Percentiles rank a stretch among this genome's conserved stretches.
phyloP scores from a whole-genome alignment of 2,113 vertebrate species.

The Semnornis frantzii region DNA sequence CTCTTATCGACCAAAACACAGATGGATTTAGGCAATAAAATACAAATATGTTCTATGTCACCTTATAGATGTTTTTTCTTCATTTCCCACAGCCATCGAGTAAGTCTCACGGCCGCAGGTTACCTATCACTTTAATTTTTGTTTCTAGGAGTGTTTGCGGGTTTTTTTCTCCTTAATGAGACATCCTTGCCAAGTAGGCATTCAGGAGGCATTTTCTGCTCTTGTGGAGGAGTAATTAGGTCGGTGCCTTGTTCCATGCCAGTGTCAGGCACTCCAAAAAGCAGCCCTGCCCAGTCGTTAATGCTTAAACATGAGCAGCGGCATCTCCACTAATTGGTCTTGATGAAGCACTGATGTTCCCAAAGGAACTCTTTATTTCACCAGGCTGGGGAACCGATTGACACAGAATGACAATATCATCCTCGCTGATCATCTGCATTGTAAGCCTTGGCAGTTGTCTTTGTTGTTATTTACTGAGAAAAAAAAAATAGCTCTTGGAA shows the following conservation, averaged over 20 bases:
- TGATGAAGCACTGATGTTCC: slow-evolving; percentile 78
- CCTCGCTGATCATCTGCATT: slow-evolving; percentile 65
- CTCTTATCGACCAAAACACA: slow-evolving; percentile 17
- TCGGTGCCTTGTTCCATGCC: slow-evolving; percentile 80
- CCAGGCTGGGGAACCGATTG: slow-evolving; percentile 66
- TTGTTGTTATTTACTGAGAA: slow-evolving; percentile 64
- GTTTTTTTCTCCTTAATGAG: slow-evolving; percentile 79
- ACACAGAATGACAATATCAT: slow-evolving; percentile 71
- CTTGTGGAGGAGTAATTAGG: slow-evolving; percentile 83
- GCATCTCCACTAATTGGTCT: slow-evolving; percentile 83
- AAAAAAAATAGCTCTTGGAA: slow-evolving; percentile 67
- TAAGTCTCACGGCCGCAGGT: slow-evolving; percentile 75
- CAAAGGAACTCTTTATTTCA: slow-evolving; percentile 79
- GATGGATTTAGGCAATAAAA: slow-evolving; percentile 8
- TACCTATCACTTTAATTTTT: slow-evolving; percentile 80
- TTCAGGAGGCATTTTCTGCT: slow-evolving; percentile 81
- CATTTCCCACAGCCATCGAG: slow-evolving; percentile 75
- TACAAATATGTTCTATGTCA: slow-evolving; percentile 33
- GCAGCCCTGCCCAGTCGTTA: slow-evolving; percentile 78
- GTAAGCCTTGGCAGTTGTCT: slow-evolving; percentile 42
- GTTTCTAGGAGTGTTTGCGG: slow-evolving; percentile 73
- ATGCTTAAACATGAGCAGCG: slow-evolving; percentile 77
- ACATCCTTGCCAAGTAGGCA: slow-evolving; percentile 81
- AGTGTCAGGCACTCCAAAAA: slow-evolving; percentile 77
- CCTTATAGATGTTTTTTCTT: slow-evolving; percentile 51